A percentile compares a stretch with the other conserved stretches of the same genome.
These are phyloP conservation scores for Candoia aspera DNA, from an alignment of 2,113 vertebrate species.

Conservation along the genomic window DNA sequence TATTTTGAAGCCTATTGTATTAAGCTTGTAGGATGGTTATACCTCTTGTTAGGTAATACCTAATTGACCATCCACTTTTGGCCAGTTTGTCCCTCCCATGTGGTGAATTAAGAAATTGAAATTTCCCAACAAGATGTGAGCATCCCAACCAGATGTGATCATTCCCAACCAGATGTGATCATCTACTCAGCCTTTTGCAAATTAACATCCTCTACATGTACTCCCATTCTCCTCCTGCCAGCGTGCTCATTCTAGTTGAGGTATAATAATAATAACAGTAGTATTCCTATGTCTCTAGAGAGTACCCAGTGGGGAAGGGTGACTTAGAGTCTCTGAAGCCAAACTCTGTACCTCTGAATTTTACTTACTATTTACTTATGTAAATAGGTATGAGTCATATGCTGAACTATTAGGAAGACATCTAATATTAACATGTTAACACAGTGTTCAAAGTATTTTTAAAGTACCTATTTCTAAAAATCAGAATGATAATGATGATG, in stretches of 20 bases:
- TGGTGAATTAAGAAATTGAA: not conserved
- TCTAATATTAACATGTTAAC: not conserved
- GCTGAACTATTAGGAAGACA: not conserved
- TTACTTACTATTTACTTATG: too few relatives aligned
- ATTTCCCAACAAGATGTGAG: not conserved
- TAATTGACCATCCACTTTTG: not conserved
- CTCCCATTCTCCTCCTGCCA: not conserved
- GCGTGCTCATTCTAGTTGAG: not conserved
- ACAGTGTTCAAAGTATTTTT: slow-evolving; percentile 21
- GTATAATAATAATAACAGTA: not conserved
- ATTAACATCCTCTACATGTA: not conserved
- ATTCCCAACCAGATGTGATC: not conserved
- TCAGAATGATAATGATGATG: slow-evolving; percentile 19
- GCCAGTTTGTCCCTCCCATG: not conserved
- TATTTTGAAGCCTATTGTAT: not conserved
- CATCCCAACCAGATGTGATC: not conserved
- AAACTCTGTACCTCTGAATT: not conserved
- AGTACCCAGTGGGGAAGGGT: not conserved
- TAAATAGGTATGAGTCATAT: not conserved
- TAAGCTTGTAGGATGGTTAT: not conserved
- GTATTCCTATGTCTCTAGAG: not conserved
- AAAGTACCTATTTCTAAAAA: slow-evolving; percentile 55
- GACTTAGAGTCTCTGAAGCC: not conserved
- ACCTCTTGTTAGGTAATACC: not conserved
- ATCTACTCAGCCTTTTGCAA: not conserved